phyloP scores from a whole-genome alignment of 1,140 invertebrate species.

The Magallana ariakensis region DNA sequence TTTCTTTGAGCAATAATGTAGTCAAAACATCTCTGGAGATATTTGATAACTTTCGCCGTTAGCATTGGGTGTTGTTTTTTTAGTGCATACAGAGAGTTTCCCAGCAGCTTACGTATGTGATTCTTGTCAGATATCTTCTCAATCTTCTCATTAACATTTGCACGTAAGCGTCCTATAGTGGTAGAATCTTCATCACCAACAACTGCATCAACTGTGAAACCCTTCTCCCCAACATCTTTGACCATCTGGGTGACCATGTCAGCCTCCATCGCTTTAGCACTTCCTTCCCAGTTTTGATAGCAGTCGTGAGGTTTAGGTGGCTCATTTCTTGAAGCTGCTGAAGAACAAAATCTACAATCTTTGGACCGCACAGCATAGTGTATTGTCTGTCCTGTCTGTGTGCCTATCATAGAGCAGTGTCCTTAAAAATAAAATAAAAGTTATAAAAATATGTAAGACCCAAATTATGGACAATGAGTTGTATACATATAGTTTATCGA shows the following conservation, averaged over 20 bases:
- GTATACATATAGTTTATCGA: too few species aligned
- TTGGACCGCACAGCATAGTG: background rate
- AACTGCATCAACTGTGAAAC: background rate
- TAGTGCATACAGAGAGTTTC: slow-evolving; percentile 17
- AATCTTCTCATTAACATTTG: background rate
- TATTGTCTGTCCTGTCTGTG: slow-evolving; percentile 25
- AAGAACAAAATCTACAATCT: slow-evolving; percentile 12
- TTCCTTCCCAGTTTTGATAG: slow-evolving; percentile 4
- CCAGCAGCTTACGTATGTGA: slow-evolving; percentile 36
- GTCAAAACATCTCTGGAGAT: slow-evolving; percentile 4
- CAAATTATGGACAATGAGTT: too few species aligned
- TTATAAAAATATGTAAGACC: too few species aligned
- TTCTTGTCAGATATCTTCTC: slow-evolving; percentile 50
- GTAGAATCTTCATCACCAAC: slow-evolving; percentile 41
- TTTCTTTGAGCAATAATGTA: slow-evolving; percentile 39
- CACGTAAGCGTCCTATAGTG: background rate
- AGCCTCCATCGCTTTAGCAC: slow-evolving; percentile 37
- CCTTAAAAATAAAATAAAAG: background rate
- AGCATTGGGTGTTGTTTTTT: background rate
- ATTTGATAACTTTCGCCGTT: background rate
- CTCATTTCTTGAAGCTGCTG: background rate
- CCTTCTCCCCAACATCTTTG: slow-evolving; percentile 1
- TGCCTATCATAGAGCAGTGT: slow-evolving; percentile 34
- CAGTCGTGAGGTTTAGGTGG: slow-evolving; percentile 19
- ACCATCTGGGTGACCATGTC: slow-evolving; percentile 43